Base-by-base conservation (phyloP, 2,113 vertebrate genomes). In the Catharus fuscescens region DNA sequence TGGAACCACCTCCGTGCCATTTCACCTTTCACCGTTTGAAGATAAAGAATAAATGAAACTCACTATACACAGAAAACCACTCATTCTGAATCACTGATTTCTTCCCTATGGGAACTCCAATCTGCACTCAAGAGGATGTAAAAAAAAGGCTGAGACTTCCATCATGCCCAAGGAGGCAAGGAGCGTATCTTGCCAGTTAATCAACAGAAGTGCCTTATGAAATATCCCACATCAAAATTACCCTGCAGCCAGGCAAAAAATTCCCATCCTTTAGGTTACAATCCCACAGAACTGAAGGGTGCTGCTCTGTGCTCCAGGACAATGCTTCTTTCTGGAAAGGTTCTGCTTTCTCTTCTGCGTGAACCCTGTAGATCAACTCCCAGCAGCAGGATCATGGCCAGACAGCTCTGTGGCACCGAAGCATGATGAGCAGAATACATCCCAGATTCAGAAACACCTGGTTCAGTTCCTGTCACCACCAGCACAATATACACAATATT, bases 31-130 rank as follows among this genome's bases (percentile, higher is more conserved):
- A 44, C 8, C 2, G 0, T 29, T 36, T 77, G 64, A 82, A 57
- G 54, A 50, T 38, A 62, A 82, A 77, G 28, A 15, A 74, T 29
- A 50, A 90, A 71, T 70, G 28, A 83, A 69, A 13, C 12, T n/a
- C 4, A 0, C 6, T 53, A 28, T 23, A 42, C 10, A 42, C 18
- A 78, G 56, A 62, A 78, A 26, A 2, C 0, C 1, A 5, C 15
- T 79, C 13, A 38, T 31, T 66, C 16, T 69, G 5, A 80, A 57
- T 76, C n/a, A 81, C 34, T 31, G 7, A 18, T 45, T 80, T 80
- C 54, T 64, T 53, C 19, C 11, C 17, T 14, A 9, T 56, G 29
- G 56, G 29, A 40, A 88, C 86, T 73, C 50, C 47, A 59, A 36
- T 45, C 16, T 84, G 21, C 31, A 32, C 19, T 36, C 9, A 78